Conservation (phyloP, 2,113 vertebrate genomes). For the Origma solitaria region DNA sequence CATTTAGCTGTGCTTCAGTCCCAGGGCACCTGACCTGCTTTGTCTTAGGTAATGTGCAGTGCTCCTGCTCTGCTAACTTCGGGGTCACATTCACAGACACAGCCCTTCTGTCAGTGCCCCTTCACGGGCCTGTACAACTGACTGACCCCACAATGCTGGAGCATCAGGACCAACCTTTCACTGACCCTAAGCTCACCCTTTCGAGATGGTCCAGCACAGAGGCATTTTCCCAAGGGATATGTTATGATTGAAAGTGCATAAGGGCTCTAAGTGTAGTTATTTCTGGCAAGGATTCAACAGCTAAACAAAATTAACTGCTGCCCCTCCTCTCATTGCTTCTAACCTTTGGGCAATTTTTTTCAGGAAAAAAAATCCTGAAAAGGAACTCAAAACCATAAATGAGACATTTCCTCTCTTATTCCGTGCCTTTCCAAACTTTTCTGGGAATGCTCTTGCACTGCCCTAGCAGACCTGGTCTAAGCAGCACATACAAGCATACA, state of each 20-base stretch:
- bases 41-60: neutral
- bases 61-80: neutral
- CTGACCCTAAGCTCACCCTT: neutral
- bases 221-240: neutral
- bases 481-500: accelerated
- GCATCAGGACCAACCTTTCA: neutral
- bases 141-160: neutral
- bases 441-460: neutral
- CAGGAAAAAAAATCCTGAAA: neutral
- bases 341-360: neutral
- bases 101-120: neutral
- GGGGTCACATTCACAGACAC: no score
- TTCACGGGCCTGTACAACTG: neutral
- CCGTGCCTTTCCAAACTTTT: neutral
- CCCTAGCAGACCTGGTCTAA: neutral
- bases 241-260: neutral
- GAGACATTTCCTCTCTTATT: neutral
- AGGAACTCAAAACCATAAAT: neutral
- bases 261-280: neutral
- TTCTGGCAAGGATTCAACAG: neutral
- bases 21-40: neutral
- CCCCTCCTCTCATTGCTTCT: neutral
- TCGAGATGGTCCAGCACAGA: neutral
- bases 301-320: neutral
- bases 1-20: neutral